A percentile compares a stretch with the other conserved stretches of the same genome.
Evolutionary conservation across 35 echinoderm and acorn worm genomes (phyloP).

Genomic region (Hemicentrotus pulcherrimus): DNA sequence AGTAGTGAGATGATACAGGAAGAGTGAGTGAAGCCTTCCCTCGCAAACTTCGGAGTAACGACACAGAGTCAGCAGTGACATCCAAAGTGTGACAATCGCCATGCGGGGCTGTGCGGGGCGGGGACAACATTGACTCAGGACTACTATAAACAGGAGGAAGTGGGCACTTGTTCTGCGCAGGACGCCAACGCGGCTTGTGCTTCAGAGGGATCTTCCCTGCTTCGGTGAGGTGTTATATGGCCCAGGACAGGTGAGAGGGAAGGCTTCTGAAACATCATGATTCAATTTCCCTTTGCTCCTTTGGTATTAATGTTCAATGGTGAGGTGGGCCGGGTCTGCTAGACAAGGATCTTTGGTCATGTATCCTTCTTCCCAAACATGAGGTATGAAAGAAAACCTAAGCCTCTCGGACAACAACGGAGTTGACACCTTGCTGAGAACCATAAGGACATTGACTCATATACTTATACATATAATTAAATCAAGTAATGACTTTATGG

Average conservation of each 20-base stretch:
- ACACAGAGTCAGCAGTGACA: background rate
- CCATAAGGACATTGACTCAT: too few relatives aligned
- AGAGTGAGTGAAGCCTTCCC: background rate
- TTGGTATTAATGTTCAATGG: background rate
- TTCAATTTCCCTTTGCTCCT: conserved; percentile 25
- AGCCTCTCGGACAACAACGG: background rate
- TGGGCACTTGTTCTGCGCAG: background rate
- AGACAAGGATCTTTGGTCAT: background rate
- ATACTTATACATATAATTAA: too few relatives aligned
- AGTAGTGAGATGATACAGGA: background rate
- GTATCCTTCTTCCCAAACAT: background rate
- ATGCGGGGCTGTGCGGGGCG: background rate
- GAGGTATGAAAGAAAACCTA: background rate
- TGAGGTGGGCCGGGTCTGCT: background rate
- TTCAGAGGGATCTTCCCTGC: background rate
- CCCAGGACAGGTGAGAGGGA: conserved; percentile 15
- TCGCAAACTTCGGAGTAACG: background rate
- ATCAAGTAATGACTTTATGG: too few relatives aligned
- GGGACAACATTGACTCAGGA: conserved; percentile 6
- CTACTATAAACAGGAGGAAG: background rate
- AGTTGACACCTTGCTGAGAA: too few relatives aligned
- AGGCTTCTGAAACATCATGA: background rate
- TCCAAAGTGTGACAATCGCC: background rate
- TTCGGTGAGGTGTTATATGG: background rate
- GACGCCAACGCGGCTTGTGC: background rate